Conservation (phyloP, 2,113 vertebrate genomes). For the Grantiella picta region DNA sequence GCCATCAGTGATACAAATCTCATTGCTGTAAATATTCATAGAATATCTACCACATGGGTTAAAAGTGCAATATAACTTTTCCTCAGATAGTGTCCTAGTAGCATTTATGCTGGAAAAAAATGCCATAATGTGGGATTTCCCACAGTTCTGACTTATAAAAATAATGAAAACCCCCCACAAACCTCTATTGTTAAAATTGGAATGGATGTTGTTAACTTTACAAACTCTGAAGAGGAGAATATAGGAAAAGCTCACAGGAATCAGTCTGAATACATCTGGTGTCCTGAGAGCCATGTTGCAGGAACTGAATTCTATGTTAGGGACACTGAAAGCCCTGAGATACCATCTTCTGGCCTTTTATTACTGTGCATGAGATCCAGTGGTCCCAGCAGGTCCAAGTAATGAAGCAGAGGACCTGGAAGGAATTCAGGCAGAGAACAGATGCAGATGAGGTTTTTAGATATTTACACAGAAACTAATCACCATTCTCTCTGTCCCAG, state of each 20-base stretch:
- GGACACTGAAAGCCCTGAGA: neutral
- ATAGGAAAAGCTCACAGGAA: neutral
- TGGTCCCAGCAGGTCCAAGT: neutral
- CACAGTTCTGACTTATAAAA: neutral
- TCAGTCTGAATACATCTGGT: neutral
- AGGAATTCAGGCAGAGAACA: neutral
- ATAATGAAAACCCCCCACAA: accelerated
- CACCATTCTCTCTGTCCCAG: neutral
- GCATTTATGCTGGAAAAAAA: neutral
- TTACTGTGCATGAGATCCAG: neutral
- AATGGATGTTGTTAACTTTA: neutral
- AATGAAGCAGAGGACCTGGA: neutral
- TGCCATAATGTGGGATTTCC: neutral
- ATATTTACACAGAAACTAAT: neutral
- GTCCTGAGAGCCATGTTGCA: neutral
- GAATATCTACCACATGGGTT: neutral
- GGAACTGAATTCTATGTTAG: neutral
- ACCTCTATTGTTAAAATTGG: neutral
- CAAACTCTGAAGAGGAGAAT: neutral
- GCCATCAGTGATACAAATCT: neutral
- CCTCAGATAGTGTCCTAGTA: neutral
- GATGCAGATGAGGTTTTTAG: neutral
- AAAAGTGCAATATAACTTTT: neutral
- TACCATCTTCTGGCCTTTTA: neutral
- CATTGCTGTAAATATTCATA: neutral